These are phyloP conservation scores for Felis catus DNA, from an alignment of 2,113 vertebrate species.

Conservation along the genomic window DNA sequence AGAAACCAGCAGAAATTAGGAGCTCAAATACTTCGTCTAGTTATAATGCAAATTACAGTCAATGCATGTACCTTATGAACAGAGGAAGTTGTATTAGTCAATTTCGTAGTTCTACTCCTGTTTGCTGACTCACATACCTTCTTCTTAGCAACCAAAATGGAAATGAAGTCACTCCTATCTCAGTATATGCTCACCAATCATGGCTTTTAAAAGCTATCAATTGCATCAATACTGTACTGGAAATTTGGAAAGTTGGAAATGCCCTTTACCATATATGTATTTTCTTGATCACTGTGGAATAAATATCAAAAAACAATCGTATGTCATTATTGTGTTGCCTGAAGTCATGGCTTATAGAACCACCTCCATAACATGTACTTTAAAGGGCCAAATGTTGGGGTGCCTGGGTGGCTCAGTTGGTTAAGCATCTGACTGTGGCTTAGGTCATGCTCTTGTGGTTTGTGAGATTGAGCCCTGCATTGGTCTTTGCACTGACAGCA, in stretches of 20 bases:
- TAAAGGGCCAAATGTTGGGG: background rate
- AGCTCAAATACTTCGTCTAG: conserved; percentile 70
- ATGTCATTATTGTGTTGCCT: background rate
- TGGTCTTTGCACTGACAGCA: too few species aligned
- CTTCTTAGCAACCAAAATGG: conserved; percentile 52
- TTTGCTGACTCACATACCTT: conserved; percentile 73
- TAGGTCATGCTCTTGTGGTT: too few species aligned
- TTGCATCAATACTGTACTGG: conserved; percentile 67
- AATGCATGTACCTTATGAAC: conserved; percentile 69
- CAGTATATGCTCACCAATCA: conserved; percentile 1
- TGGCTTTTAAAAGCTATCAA: conserved; percentile 68
- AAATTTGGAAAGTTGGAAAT: conserved; percentile 64
- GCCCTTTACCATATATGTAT: conserved; percentile 64
- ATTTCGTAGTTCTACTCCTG: conserved; percentile 61
- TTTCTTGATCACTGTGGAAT: conserved; percentile 71
- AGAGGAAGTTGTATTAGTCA: conserved; percentile 71
- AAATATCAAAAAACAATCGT: conserved; percentile 72
- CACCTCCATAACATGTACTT: background rate
- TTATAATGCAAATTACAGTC: conserved; percentile 70
- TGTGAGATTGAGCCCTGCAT: too few species aligned
- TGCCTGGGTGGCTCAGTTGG: too few species aligned
- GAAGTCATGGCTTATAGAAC: conserved; percentile 66
- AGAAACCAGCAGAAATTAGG: conserved; percentile 43
- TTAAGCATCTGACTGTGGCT: too few species aligned
- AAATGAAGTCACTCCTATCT: conserved; percentile 74